Evolutionary conservation across 1,140 invertebrate species (phyloP).

Genomic region (Lasioglossum albipes): DNA sequence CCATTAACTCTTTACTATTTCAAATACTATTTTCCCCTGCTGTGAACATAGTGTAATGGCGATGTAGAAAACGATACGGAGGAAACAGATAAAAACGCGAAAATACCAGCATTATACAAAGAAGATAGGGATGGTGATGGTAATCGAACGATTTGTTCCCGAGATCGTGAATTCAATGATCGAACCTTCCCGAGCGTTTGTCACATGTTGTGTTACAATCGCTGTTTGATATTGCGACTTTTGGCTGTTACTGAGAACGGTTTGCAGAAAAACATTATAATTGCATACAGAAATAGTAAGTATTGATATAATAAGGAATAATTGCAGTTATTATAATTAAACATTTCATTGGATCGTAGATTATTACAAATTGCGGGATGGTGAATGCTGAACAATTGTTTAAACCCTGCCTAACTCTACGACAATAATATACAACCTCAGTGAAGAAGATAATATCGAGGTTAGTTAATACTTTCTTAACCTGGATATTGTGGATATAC

Average conservation of each 20-base stretch:
- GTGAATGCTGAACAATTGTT: conserved; percentile 43
- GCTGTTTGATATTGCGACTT: conserved; percentile 65
- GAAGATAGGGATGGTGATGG: conserved; percentile 60
- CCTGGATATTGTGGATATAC: too few relatives aligned
- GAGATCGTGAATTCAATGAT: conserved; percentile 69
- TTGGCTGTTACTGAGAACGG: conserved; percentile 51
- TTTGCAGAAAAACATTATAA: conserved; percentile 50
- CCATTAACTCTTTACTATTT: too few relatives aligned
- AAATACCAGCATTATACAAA: conserved; percentile 17
- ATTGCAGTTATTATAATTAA: background rate
- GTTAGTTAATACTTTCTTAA: conserved; percentile 21
- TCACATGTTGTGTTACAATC: conserved; percentile 76
- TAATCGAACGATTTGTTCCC: conserved; percentile 72
- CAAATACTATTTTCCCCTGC: too few relatives aligned
- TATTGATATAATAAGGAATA: conserved; percentile 2
- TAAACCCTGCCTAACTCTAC: background rate
- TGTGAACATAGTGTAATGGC: conserved; percentile 68
- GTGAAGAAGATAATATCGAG: background rate
- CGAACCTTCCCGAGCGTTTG: conserved; percentile 74
- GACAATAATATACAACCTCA: too few relatives aligned
- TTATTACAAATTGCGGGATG: conserved; percentile 69
- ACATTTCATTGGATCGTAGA: conserved; percentile 39
- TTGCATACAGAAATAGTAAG: conserved; percentile 70
- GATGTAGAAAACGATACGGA: conserved; percentile 53
- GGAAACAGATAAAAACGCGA: conserved; percentile 59